A percentile compares a stretch with the other conserved stretches of the same genome.
Evolutionary conservation across 2,113 vertebrate genomes (phyloP).

Genomic region (Natator depressus): DNA sequence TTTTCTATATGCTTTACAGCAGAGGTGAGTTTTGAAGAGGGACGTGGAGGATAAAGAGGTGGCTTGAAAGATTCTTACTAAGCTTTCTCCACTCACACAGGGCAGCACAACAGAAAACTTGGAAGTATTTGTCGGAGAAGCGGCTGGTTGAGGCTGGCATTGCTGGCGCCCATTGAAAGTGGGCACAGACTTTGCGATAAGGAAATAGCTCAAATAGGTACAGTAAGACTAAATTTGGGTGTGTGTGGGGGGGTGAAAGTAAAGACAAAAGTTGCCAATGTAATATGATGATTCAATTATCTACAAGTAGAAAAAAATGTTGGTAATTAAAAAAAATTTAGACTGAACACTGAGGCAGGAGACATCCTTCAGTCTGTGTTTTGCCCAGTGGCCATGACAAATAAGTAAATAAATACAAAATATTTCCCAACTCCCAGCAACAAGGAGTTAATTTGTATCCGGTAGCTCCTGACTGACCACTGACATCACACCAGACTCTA

Average conservation of each 20-base stretch:
- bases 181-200: neutral
- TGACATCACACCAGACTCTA: neutral
- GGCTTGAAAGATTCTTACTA: neutral
- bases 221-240: neutral
- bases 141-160: neutral
- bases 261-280: neutral
- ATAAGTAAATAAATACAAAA: neutral
- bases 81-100: neutral
- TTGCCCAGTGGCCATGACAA: neutral
- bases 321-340: neutral
- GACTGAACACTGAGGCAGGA: neutral
- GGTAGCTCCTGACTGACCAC: neutral
- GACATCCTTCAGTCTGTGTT: neutral
- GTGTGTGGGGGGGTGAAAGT: neutral
- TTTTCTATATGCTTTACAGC: fast-evolving
- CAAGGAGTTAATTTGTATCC: slow-evolving; percentile 28
- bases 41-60: neutral
- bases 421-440: neutral
- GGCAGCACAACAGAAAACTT: neutral
- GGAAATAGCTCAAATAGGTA: neutral
- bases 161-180: neutral
- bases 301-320: neutral
- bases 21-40: fast-evolving
- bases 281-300: neutral
- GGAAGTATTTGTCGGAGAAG: neutral